Evolutionary conservation across 2,797 vertebrate species (phyloP).

Genomic region (Chelon auratus): DNA sequence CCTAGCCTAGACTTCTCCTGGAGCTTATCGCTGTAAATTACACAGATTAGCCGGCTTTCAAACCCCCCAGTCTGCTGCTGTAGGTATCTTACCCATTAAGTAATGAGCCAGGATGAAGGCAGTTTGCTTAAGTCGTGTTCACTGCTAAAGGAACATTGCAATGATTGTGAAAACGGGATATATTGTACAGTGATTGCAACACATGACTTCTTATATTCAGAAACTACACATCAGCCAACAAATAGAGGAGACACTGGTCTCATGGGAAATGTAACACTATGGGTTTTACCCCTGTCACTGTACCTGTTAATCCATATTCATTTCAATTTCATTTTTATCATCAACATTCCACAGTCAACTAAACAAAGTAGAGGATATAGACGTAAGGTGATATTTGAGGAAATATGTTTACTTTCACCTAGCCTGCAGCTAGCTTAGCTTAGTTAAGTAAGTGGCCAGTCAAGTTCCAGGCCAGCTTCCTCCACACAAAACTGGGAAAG

Average conservation of each 20-base stretch:
- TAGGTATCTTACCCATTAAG: constrained; percentile 65
- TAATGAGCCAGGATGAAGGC: constrained; percentile 55
- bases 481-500: too few relatives aligned
- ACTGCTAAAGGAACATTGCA: background rate
- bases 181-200: background rate
- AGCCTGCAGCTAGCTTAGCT: background rate
- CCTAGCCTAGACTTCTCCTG: constrained; percentile 42
- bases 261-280: too few relatives aligned
- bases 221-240: constrained; percentile 4
- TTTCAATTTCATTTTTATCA: background rate
- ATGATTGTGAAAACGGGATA: constrained; percentile 10
- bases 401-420: background rate
- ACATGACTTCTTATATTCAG: background rate
- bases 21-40: constrained; percentile 67
- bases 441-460: background rate
- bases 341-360: too few relatives aligned
- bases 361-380: too few relatives aligned
- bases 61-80: constrained; percentile 47
- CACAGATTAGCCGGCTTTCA: constrained; percentile 71
- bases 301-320: background rate
- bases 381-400: too few relatives aligned
- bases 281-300: background rate
- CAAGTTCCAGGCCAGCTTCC: too few relatives aligned
- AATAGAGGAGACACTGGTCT: background rate
- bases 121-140: constrained; percentile 22